Conservation (phyloP, 2,888 invertebrate genomes). For the Hesperia comma region DNA sequence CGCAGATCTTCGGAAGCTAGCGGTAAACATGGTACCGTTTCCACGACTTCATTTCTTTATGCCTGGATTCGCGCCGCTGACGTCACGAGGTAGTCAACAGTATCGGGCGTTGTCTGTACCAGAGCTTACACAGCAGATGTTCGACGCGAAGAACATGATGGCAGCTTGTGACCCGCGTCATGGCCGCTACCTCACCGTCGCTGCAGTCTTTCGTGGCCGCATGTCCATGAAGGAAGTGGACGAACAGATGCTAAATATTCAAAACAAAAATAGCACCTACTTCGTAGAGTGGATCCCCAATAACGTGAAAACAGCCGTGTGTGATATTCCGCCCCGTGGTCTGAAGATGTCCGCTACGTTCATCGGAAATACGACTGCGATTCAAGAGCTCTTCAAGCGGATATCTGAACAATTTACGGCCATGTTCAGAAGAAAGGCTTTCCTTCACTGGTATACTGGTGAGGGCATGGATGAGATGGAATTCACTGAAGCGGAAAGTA, state of each 20-base stretch:
- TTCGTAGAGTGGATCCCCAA: constrained; percentile 93
- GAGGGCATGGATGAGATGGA: constrained; percentile 99
- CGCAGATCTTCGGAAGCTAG: constrained; percentile 87
- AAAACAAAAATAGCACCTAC: constrained; percentile 90
- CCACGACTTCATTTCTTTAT: constrained; percentile 86
- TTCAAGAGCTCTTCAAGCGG: constrained; percentile 93
- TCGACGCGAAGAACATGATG: constrained; percentile 88
- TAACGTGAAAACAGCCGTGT: constrained; percentile 90
- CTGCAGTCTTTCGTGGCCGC: constrained; percentile 93
- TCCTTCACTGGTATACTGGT: constrained; percentile 98
- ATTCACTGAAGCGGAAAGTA: constrained; percentile 97
- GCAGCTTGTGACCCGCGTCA: constrained; percentile 96
- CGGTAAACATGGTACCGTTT: constrained; percentile 87
- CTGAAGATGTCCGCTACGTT: constrained; percentile 95
- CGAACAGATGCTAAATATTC: constrained; percentile 85
- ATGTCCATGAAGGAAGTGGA: constrained; percentile 97
- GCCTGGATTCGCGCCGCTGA: constrained; percentile 86
- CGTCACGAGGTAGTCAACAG: constrained; percentile 93
- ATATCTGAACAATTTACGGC: constrained; percentile 93
- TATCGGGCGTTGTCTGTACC: constrained; percentile 94
- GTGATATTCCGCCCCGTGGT: constrained; percentile 89
- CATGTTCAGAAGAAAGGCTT: constrained; percentile 97
- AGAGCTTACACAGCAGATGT: constrained; percentile 95
- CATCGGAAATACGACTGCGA: constrained; percentile 93
- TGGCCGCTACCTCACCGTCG: constrained; percentile 91